These are phyloP conservation scores for Tillus elongatus DNA, from an alignment of 2,888 invertebrate species.

Conservation along the genomic window DNA sequence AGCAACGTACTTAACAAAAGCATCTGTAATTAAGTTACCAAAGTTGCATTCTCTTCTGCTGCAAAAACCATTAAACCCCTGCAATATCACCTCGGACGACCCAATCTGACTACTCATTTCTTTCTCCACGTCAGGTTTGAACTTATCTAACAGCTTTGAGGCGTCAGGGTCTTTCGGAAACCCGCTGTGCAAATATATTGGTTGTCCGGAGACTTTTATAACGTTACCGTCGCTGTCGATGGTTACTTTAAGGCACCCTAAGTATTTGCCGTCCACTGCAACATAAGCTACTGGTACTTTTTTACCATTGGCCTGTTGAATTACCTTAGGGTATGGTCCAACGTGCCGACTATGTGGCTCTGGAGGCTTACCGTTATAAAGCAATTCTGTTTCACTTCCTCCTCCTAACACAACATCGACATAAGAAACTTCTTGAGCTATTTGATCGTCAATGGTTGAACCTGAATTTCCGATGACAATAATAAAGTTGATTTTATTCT, in stretches of 20 bases:
- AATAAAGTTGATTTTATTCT: constrained; percentile 69
- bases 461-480: constrained; percentile 89
- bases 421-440: constrained; percentile 66
- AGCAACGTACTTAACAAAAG: constrained; percentile 54
- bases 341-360: too few species aligned
- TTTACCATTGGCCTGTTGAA: constrained; percentile 61
- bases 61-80: constrained; percentile 55
- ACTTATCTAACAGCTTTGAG: constrained; percentile 51
- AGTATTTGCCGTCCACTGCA: constrained; percentile 83
- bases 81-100: constrained; percentile 57
- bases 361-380: constrained; percentile 59
- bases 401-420: constrained; percentile 86
- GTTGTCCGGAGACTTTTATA: constrained; percentile 58
- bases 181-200: constrained; percentile 59
- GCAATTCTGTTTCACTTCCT: constrained; percentile 83
- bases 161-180: constrained; percentile 59
- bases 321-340: constrained; percentile 70
- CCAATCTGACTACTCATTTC: constrained; percentile 55
- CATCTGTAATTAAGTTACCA: constrained; percentile 73
- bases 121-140: constrained; percentile 48
- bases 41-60: constrained; percentile 71
- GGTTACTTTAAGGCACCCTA: constrained; percentile 62
- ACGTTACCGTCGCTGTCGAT: constrained; percentile 69
- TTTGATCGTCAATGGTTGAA: constrained; percentile 62
- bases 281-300: constrained; percentile 79